These are phyloP conservation scores for Channa striata DNA, from an alignment of 2,797 vertebrate species.

Conservation along the genomic window DNA sequence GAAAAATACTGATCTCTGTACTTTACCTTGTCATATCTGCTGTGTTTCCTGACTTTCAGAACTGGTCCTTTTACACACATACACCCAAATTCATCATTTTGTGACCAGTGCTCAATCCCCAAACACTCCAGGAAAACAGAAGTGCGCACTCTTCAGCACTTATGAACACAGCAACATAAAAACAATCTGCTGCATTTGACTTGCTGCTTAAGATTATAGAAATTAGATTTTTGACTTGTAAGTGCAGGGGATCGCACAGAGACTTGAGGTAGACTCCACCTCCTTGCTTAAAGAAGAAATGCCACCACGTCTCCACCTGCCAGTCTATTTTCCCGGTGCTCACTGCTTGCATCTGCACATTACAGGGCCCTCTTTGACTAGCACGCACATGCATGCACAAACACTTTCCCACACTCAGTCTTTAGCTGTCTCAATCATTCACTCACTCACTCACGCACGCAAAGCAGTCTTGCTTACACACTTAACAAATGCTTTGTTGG, in stretches of 20 bases:
- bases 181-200: conserved; percentile 14
- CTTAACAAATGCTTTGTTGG: conserved; percentile 24
- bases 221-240: conserved; percentile 23
- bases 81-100: conserved; percentile 4
- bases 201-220: conserved; percentile 24
- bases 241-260: background rate
- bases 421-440: background rate
- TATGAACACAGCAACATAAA: conserved; percentile 13
- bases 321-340: conserved; percentile 31
- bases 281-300: conserved; percentile 61
- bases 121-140: background rate
- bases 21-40: conserved; percentile 18
- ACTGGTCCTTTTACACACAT: background rate
- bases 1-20: conserved; percentile 10
- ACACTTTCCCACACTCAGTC: background rate
- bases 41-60: background rate
- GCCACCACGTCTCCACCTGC: conserved; percentile 49
- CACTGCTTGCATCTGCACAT: conserved; percentile 62
- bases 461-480: background rate
- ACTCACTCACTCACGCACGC: background rate
- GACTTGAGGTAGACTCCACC: conserved; percentile 21
- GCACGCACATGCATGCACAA: background rate
- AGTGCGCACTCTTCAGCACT: background rate
- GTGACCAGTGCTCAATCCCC: conserved; percentile 7
- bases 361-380: conserved; percentile 31